Evolutionary conservation across 2,888 invertebrate genomes (phyloP).

Genomic region (Teleiodes luculella): DNA sequence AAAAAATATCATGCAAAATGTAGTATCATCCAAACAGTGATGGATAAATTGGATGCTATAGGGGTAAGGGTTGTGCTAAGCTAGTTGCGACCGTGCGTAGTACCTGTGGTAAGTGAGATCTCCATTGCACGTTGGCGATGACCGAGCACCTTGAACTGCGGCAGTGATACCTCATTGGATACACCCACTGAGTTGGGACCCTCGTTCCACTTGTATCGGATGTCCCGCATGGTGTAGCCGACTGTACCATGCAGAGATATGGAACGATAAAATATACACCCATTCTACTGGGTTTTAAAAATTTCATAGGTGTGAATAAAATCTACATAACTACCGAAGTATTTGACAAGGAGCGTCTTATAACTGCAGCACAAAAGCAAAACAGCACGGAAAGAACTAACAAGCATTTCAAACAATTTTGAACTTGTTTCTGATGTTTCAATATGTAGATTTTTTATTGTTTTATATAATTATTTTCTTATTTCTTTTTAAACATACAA

Average conservation of each 20-base stretch:
- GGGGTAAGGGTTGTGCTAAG: too few relatives aligned
- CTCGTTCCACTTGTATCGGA: conserved; percentile 98
- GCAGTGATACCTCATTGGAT: conserved; percentile 96
- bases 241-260: conserved; percentile 83
- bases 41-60: too few relatives aligned
- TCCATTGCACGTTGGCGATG: conserved; percentile 97
- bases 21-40: too few relatives aligned
- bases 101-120: conserved; percentile 98
- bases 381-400: conserved; percentile 3
- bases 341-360: conserved; percentile 29
- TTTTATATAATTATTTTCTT: neutral
- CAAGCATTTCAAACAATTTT: neutral
- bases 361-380: conserved; percentile 25
- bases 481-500: neutral
- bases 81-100: too few relatives aligned
- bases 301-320: conserved; percentile 40
- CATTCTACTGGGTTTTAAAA: conserved; percentile 71
- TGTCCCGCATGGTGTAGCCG: conserved; percentile 99
- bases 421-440: neutral
- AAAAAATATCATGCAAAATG: too few relatives aligned
- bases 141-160: conserved; percentile 98
- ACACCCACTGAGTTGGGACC: conserved; percentile 96
- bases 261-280: conserved; percentile 71
- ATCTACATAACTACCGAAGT: conserved; percentile 41
- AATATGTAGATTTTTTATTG: neutral